Conservation (phyloP, 2,888 invertebrate genomes). For the Athetis lepigone region DNA sequence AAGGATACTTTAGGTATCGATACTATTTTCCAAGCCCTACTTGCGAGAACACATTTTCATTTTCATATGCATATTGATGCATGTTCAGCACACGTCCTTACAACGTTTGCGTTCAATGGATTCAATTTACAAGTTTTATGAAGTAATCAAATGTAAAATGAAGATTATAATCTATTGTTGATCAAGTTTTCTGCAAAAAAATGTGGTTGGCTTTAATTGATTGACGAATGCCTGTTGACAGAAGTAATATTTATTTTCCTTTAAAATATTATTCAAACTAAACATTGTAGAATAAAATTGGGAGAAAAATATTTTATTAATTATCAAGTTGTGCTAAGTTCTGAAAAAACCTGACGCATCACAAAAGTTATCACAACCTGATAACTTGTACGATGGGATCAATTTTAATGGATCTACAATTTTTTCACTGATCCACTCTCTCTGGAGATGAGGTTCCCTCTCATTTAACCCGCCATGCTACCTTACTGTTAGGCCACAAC, state of each 20-base stretch:
- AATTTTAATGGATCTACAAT: no score
- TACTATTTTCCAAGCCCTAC: constrained; percentile 8
- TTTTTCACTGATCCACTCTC: no score
- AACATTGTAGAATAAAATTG: no score
- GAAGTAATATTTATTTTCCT: background rate
- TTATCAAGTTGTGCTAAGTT: no score
- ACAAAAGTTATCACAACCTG: no score
- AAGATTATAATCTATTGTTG: constrained; percentile 50
- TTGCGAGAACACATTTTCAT: constrained; percentile 75
- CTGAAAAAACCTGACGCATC: background rate
- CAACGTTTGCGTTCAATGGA: constrained; percentile 54
- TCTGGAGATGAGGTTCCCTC: no score
- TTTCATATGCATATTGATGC: constrained; percentile 82
- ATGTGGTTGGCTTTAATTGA: background rate
- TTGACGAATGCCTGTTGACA: no score
- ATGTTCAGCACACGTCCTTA: constrained; percentile 69
- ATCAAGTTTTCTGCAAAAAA: constrained; percentile 7
- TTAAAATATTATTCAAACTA: no score
- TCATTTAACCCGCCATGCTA: no score
- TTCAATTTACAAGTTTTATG: constrained; percentile 58
- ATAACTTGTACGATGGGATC: no score
- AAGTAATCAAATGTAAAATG: constrained; percentile 45
- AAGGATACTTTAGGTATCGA: constrained; percentile 14
- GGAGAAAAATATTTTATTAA: no score
- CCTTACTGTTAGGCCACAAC: no score